Evolutionary conservation across 2,797 vertebrate species (phyloP), one percentile per base, ranked within the genome.

Genomic region (Crenuchus spilurus): DNA sequence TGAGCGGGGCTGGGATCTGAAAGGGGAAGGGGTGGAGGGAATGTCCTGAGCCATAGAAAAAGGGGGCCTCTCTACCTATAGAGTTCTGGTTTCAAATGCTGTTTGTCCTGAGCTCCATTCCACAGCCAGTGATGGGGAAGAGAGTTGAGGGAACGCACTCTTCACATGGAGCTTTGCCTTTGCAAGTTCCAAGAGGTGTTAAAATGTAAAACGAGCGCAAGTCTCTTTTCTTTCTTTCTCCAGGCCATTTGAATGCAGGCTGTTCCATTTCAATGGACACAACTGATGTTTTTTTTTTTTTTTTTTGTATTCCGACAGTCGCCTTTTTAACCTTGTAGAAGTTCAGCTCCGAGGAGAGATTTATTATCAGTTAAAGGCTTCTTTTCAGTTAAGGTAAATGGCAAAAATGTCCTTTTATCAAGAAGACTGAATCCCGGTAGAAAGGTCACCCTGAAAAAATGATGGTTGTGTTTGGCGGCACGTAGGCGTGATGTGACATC

Each of bases 1-100:
- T 48, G 60, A 26, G 62, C 35, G 68, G 28, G 52, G 20, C 26
- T 58, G 10, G 14, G 73, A 55, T 55, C 46, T 81, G 74, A 39
- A 65, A 39, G 60, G 57, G 48, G 57, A 58, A 52, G 78, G 61
- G 62, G 52, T 60, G 63, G 48, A 57, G 64, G 70, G 52, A 44
- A 54, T 42, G 73, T 57, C 72, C 74, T 72, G 30, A 73, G 61
- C 72, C 57, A 51, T 71, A 61, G 39, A 78, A 70, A 57, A 76
- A 76, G 66, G 64, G 60, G 71, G 60, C 76, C 74, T 73, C 79
- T 79, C 28, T 72, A 78, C 75, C 68, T 76, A 51, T 70, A 66
- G 73, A 76, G 78, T 42, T 85, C 55, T 46, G 51, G 71, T 82
- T 83, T 80, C 80, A 76, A 80, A 35, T 70, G 52, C 69, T 74